phyloP scores from a whole-genome alignment of 30 jellyfish, hydroid and myxozoan genomes.

The Chrysaora quinquecirrha region DNA sequence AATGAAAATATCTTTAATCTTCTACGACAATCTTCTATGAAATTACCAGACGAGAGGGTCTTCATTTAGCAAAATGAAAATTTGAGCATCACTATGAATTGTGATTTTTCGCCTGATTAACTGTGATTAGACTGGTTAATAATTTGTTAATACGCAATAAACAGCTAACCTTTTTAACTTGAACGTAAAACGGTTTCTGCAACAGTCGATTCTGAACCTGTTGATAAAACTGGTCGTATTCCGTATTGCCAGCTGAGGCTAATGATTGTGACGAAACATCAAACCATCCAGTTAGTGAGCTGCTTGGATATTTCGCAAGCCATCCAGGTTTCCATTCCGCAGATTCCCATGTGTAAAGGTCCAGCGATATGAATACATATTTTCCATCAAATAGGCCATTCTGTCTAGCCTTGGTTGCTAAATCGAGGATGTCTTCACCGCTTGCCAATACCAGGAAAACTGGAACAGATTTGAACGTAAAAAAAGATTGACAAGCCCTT shows the following conservation, averaged over 20 bases:
- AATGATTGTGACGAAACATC: conserved; percentile 57
- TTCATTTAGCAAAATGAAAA: too few relatives aligned
- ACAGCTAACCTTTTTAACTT: conserved; percentile 15
- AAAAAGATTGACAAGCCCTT: too few relatives aligned
- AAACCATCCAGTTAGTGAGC: conserved; percentile 50
- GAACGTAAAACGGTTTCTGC: conserved; percentile 47
- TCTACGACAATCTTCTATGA: too few relatives aligned
- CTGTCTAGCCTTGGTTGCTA: conserved; percentile 42
- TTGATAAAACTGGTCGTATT: background rate
- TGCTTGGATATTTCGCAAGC: conserved; percentile 1
- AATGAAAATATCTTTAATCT: too few relatives aligned
- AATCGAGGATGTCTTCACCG: conserved; percentile 31
- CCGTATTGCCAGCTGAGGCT: background rate
- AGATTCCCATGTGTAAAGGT: conserved; percentile 63
- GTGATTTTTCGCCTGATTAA: too few relatives aligned
- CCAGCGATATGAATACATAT: conserved; percentile 76
- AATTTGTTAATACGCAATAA: too few relatives aligned
- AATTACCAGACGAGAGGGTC: too few relatives aligned
- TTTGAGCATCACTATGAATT: too few relatives aligned
- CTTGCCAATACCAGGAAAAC: conserved; percentile 65
- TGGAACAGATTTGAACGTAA: conserved; percentile 32
- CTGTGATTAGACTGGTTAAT: too few relatives aligned
- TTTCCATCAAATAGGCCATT: conserved; percentile 60
- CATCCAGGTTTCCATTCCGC: conserved; percentile 25
- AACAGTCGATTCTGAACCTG: conserved; percentile 26